A percentile compares a stretch with the other conserved stretches of the same genome.
Conservation (phyloP, 2,888 invertebrate species). For the Megalurothrips usitatus region DNA sequence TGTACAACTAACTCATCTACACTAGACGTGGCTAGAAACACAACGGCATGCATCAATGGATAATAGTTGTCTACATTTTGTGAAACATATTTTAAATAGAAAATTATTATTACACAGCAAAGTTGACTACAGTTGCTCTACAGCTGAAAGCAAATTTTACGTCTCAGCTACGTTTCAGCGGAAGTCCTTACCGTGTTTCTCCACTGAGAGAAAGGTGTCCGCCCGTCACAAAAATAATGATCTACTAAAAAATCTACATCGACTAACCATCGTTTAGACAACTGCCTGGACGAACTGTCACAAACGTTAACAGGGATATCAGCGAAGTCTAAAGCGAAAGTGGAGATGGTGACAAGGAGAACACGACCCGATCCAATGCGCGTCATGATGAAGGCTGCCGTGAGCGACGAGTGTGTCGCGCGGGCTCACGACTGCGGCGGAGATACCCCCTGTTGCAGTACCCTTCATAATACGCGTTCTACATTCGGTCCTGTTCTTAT, state of each 20-base stretch:
- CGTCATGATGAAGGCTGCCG: too few relatives aligned
- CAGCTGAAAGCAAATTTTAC: neutral
- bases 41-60: slow-evolving; percentile 8
- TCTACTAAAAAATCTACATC: neutral
- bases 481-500: too few relatives aligned
- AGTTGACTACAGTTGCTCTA: neutral
- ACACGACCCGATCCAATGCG: too few relatives aligned
- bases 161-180: neutral
- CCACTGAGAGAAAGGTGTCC: neutral
- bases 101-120: too few relatives aligned
- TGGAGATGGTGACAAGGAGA: too few relatives aligned
- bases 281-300: slow-evolving; percentile 27
- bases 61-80: too few relatives aligned
- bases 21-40: slow-evolving; percentile 23
- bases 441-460: too few relatives aligned
- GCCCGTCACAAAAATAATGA: neutral
- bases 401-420: too few relatives aligned
- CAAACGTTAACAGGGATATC: neutral
- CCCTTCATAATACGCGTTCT: too few relatives aligned
- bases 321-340: too few relatives aligned
- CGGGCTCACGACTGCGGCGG: too few relatives aligned
- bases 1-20: neutral
- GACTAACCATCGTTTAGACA: neutral
- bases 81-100: too few relatives aligned
- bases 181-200: neutral